phyloP scores from a whole-genome alignment of 2,113 vertebrate species.

The Chinchilla lanigera region DNA sequence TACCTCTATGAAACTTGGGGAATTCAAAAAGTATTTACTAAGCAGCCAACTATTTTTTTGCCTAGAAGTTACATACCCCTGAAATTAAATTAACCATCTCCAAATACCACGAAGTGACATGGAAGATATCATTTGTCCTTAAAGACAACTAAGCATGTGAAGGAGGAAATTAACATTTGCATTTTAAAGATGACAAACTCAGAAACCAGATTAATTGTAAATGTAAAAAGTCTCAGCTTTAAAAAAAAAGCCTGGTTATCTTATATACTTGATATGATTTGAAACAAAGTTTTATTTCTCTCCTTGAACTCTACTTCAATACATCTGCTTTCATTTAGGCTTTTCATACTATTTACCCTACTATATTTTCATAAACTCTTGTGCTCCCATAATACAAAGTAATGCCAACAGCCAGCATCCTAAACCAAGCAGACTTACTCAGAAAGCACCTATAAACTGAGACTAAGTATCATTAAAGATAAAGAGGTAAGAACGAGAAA shows the following conservation, averaged over 20 bases:
- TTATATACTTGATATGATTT: constrained; percentile 21
- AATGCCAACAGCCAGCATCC: background rate
- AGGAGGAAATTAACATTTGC: background rate
- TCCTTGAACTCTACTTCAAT: background rate
- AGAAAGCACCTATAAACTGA: background rate
- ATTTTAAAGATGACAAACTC: constrained; percentile 36
- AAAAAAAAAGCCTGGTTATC: constrained; percentile 33
- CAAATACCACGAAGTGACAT: constrained; percentile 24
- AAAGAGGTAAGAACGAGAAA: constrained; percentile 47
- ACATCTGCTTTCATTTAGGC: background rate
- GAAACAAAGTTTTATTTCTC: constrained; percentile 1
- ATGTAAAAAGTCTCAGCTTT: background rate
- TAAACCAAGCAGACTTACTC: background rate
- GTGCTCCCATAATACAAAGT: background rate
- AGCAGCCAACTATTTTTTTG: background rate
- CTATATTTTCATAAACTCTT: background rate
- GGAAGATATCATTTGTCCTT: background rate
- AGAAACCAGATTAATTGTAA: background rate
- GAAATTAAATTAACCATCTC: constrained; percentile 11
- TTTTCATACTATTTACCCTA: background rate
- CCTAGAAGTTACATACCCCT: background rate
- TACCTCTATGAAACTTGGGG: background rate
- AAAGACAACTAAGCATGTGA: background rate
- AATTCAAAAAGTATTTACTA: background rate
- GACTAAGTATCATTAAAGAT: background rate